These are phyloP conservation scores for Hippocampus comes DNA, from an alignment of 2,113 vertebrate species.

Conservation along the genomic window DNA sequence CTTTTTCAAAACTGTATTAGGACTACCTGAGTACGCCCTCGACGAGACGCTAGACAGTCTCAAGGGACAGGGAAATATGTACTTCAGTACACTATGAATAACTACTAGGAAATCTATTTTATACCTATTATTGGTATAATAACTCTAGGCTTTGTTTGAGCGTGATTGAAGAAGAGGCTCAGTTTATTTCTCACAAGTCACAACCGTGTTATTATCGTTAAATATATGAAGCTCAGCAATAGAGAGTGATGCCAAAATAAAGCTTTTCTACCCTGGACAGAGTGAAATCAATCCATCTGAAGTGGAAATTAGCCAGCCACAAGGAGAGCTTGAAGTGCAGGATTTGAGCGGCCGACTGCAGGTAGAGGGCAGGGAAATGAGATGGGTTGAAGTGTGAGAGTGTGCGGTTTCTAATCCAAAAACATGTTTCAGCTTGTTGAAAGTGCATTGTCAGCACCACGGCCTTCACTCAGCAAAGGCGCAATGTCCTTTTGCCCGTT, in stretches of 20 bases:
- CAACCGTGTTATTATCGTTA: constrained; percentile 7
- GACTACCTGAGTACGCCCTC: neutral
- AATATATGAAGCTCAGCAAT: constrained; percentile 26
- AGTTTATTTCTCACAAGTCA: neutral
- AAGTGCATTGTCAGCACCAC: constrained; percentile 57
- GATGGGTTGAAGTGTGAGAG: constrained; percentile 4
- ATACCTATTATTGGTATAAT: no score
- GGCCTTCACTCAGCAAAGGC: constrained; percentile 20
- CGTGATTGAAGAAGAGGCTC: neutral
- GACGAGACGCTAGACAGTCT: neutral
- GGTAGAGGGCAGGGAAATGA: constrained; percentile 3
- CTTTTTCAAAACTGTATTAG: neutral
- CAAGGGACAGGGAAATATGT: neutral
- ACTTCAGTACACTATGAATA: constrained; percentile 18
- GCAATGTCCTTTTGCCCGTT: neutral
- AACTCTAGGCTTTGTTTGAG: neutral
- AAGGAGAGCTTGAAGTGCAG: constrained; percentile 27
- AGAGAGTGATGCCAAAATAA: constrained; percentile 37
- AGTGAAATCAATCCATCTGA: constrained; percentile 57
- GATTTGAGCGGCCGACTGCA: constrained; percentile 33
- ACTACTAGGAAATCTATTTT: no score
- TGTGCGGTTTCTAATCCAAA: constrained; percentile 27
- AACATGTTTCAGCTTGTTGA: constrained; percentile 55
- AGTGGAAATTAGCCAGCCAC: constrained; percentile 57
- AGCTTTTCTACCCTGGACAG: constrained; percentile 31